Evolutionary conservation across 2,888 invertebrate species (phyloP), one percentile per base, ranked within the genome.

Genomic region (Dryocosmus kuriphilus): DNA sequence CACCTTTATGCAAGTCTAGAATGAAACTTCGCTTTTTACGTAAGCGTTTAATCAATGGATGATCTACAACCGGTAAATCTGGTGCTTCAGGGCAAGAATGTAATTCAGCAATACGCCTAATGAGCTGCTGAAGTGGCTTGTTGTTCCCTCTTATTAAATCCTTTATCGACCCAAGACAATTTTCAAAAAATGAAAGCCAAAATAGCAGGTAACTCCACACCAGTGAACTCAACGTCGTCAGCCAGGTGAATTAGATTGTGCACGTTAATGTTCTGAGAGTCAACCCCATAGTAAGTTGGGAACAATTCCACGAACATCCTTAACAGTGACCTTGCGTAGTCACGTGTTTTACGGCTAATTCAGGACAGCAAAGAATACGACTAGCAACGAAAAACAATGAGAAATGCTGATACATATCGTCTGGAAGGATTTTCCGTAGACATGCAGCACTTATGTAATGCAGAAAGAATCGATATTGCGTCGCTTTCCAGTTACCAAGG

Each of bases 231-330:
- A 19, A 82, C 83, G 74, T 85, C 83, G 74, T 85, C 81, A 5
- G 83, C 24, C 5, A 84, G 0, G 35, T 84, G 83, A 14, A 83
- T 83, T 3, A 81, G 63, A 73, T 77, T 82, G 60, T 85, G 84
- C n/a, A 80, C 46, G 24, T 80, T 79, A 14, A 83, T 74, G 27
- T 79, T 76, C 65, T 84, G 83, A 0, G 78, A 79, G 61, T 80
- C 77, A 35, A 55, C 32, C 11, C 82, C 84, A 38, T 84, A 83
- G 60, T 73, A 81, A 19, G 79, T 79, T 67, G 85, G 82, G 75
- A 80, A 76, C 51, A 79, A 79, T 27, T 76, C 5, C 55, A 84
- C 77, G 77, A 83, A 85, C 63, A n/a, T 78, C 62, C 73, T 71
- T 24, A 84, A 61, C 11, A 75, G 78, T 9, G 73, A 4, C 77